These are phyloP conservation scores for Oeneis ivallda DNA, from an alignment of 2,888 invertebrate species.

Conservation along the genomic window DNA sequence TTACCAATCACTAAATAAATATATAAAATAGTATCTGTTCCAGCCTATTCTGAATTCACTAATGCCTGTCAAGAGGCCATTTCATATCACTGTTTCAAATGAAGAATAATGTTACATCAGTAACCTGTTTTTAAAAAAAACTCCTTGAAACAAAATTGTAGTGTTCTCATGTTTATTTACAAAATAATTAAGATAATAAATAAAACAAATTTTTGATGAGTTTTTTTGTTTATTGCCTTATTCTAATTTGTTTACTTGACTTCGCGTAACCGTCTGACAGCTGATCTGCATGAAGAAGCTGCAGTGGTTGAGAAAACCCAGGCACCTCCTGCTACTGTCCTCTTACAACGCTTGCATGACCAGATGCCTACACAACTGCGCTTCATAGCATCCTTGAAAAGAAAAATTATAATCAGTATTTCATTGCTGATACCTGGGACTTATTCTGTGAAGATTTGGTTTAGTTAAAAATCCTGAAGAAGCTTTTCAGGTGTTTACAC, in stretches of 20 bases:
- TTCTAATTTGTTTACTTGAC: slow-evolving; percentile 72
- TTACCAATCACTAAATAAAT: too few relatives aligned
- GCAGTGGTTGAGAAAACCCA: slow-evolving; percentile 99
- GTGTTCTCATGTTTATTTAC: not conserved
- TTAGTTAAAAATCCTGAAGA: too few relatives aligned
- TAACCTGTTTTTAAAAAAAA: not conserved
- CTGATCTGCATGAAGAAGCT: slow-evolving; percentile 98
- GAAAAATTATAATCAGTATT: not conserved
- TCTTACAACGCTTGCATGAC: slow-evolving; percentile 98
- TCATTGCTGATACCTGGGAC: too few relatives aligned
- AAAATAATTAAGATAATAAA: slow-evolving; percentile 24
- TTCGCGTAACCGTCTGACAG: slow-evolving; percentile 98
- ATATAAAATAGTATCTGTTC: too few relatives aligned
- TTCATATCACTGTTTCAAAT: too few relatives aligned
- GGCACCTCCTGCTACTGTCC: slow-evolving; percentile 98
- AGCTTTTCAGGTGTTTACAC: too few relatives aligned
- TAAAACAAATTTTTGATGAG: slow-evolving; percentile 51
- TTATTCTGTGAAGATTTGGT: too few relatives aligned
- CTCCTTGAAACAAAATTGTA: not conserved
- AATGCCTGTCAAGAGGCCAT: too few relatives aligned
- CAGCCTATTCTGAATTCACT: too few relatives aligned
- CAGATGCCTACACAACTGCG: slow-evolving; percentile 98
- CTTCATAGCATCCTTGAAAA: slow-evolving; percentile 97
- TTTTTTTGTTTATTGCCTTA: slow-evolving; percentile 70
- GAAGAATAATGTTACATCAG: too few relatives aligned